Percentiles rank a stretch among this genome's conserved stretches.
Conservation (phyloP, 1,140 invertebrate genomes). For the Philopotamus ludificatus region DNA sequence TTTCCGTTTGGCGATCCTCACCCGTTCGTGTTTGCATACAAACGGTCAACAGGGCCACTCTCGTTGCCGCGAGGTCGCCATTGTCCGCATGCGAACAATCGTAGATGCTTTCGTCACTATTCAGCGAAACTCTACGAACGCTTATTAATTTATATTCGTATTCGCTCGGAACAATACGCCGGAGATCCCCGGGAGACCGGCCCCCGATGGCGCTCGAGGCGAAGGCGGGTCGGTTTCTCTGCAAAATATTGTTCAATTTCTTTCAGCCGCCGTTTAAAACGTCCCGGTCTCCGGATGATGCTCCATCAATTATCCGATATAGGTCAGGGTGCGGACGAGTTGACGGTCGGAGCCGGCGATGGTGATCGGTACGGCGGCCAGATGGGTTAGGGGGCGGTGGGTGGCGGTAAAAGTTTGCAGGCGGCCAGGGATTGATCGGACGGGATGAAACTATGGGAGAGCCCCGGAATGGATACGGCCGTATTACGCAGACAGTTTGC, state of each 20-base stretch:
- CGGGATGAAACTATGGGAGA: conserved; percentile 16
- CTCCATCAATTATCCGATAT: no score
- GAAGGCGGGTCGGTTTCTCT: neutral
- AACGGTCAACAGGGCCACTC: no score
- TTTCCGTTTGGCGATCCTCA: no score
- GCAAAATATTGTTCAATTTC: neutral
- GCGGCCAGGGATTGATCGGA: conserved; percentile 33
- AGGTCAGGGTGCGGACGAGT: neutral
- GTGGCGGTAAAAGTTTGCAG: neutral
- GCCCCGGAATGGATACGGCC: conserved; percentile 30
- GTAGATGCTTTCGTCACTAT: neutral
- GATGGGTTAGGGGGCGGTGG: neutral
- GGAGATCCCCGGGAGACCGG: neutral
- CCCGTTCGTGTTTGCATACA: no score
- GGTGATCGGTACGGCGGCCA: no score
- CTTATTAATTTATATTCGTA: conserved; percentile 13
- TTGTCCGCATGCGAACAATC: no score
- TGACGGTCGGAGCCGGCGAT: neutral
- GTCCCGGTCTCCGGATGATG: neutral
- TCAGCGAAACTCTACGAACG: neutral
- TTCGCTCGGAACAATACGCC: conserved; percentile 2
- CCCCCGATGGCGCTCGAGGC: neutral
- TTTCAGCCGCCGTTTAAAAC: neutral
- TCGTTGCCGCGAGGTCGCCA: no score
- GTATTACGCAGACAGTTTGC: conserved; percentile 30